Evolutionary conservation across 1,140 invertebrate genomes (phyloP), one percentile per base, ranked within the genome.

Genomic region (Drosophila nebulosa): DNA sequence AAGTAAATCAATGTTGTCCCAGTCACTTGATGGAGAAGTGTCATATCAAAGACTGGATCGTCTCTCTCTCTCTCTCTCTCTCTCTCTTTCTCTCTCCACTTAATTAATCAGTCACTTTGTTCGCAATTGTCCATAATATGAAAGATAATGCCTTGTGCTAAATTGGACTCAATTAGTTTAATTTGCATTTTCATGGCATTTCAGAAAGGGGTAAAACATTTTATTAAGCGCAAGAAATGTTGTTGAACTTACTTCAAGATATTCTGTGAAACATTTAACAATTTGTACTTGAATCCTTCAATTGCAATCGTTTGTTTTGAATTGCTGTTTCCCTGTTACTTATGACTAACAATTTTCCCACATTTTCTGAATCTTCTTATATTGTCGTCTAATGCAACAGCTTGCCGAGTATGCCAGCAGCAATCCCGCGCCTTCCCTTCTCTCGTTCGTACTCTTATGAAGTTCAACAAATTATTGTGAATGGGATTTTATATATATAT

Each of bases 401-500:
- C 79, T 86, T 80, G 75, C 71, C 32, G 50, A 75, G 60, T 36
- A 16, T 42, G 60, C 27, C 18, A 24, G 10, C 10, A 10, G 9
- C 56, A 32, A 12, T 30, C 26, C 26, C 30, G 12, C 24, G 10
- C 32, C 2, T 7, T 50, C 26, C 55, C 18, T 35, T 70, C 64
- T 36, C 35, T 58, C 35, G 59, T 55, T 58, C 57, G 52, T 56
- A 35, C 66, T 69, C 83, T 78, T 83, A 88, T 86, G 83, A 76
- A 86, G 78, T 83, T 86, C 83, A 88, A 88, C 83, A 86, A 86
- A 86, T 86, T 86, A 86, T 88, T 89, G 84, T 83, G 83, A 86
- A 89, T 86, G 83, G 71, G 57, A 73, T 76, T 85, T 69, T 53
- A 46, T 46, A 9, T 42, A 42, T 18, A 42, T 35, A 12, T 70